Evolutionary conservation across 2,888 invertebrate genomes (phyloP), one percentile per base, ranked within the genome.

Genomic region (Lacanobia wlatinum): DNA sequence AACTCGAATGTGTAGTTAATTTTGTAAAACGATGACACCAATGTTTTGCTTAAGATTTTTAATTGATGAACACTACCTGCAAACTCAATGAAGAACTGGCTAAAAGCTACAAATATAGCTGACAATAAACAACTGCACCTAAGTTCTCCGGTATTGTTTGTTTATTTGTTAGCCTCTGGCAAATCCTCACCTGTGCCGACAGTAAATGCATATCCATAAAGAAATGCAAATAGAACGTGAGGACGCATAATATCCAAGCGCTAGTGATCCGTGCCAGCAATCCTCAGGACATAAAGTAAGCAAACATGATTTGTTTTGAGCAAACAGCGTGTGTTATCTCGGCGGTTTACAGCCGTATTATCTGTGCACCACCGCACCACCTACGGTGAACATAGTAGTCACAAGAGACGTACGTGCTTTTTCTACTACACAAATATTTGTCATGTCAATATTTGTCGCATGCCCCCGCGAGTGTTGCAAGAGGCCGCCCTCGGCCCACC

Each of bases 271-370:
- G 87, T 90, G 87, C 90, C 88, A 90, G 87, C 89, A 88, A 92
- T 91, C 90, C 87, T 90, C 87, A 89, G 89, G 90, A 91, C 92
- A 94, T 92, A 92, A 93, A 92, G 88, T 90, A 91, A 89, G 91
- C 91, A 94, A 95, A 94, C 92, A 94, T 87, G 92, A 94, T 94
- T 94, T 95, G 92, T 94, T 92, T 90, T 86, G 89, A 87, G 88
- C 94, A 95, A 95, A 96, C 93, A 94, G 76, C 87, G 89, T 90
- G 89, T 87, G 90, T 93, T 93, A 92, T 94, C 92, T 92, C 85
- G 84, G 87, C 87, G 89, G 90, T 90, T 89, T 89, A 88, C 88
- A 89, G 89, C 84, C 89, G 76, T 87, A 90, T 93, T 93, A 92
- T 93, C 93, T 88, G 88, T 86, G 87, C 89, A 83, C 87, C 88